Evolutionary conservation across 2,113 vertebrate genomes (phyloP).

Genomic region (Noturus placidus): DNA sequence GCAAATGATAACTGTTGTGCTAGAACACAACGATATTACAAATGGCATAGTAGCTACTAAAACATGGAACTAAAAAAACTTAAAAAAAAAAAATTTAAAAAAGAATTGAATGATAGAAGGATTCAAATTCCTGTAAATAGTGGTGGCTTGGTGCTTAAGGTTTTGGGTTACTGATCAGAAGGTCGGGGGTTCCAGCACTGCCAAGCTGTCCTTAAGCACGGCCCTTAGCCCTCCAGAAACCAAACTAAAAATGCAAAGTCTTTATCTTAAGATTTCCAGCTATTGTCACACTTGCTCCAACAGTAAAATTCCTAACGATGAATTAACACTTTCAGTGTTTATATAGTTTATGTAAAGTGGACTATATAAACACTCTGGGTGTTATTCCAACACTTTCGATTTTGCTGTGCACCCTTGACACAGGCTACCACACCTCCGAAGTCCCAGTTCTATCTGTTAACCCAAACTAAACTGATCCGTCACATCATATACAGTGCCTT

Average conservation of each 20-base stretch:
- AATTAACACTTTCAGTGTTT: too few relatives aligned
- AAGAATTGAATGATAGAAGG: neutral
- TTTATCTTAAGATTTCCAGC: neutral
- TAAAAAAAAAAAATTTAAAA: neutral
- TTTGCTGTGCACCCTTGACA: neutral
- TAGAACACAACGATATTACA: neutral
- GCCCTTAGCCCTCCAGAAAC: too few relatives aligned
- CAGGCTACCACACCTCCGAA: neutral
- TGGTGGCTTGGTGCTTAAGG: too few relatives aligned
- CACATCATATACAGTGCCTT: constrained; percentile 34
- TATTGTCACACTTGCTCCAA: neutral
- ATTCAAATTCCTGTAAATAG: neutral
- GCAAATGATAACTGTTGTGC: neutral
- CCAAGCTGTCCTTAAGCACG: too few relatives aligned
- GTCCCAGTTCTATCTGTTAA: constrained; percentile 5
- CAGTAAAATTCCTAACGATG: too few relatives aligned
- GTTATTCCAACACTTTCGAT: too few relatives aligned
- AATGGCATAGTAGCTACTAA: neutral
- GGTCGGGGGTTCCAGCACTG: too few relatives aligned
- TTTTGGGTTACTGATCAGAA: too few relatives aligned
- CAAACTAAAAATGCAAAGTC: too few relatives aligned
- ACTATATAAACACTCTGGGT: too few relatives aligned
- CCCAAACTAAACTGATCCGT: neutral
- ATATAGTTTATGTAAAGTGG: too few relatives aligned
- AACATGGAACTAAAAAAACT: neutral